A percentile compares a stretch with the other conserved stretches of the same genome.
These are phyloP conservation scores for Petrocephalus sullivani DNA, from an alignment of 2,797 vertebrate genomes.

Conservation along the genomic window DNA sequence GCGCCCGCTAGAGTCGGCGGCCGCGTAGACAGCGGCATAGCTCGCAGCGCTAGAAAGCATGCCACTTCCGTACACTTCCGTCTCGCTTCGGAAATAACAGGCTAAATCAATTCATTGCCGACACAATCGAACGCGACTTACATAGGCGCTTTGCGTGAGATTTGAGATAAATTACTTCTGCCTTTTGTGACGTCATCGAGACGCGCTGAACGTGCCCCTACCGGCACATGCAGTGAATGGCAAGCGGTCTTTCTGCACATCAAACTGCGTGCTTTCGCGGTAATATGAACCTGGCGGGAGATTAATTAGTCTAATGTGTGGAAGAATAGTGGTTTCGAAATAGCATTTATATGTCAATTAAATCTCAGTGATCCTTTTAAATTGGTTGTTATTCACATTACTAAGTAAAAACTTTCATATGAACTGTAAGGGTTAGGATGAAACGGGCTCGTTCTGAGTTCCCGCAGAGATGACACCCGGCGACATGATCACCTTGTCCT, in stretches of 20 bases:
- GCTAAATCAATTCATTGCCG: constrained; percentile 38
- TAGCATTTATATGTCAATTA: neutral
- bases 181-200: constrained; percentile 49
- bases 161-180: constrained; percentile 47
- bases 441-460: neutral
- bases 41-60: constrained; percentile 37
- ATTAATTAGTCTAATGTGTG: neutral
- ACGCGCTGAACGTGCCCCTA: constrained; percentile 15
- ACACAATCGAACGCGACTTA: constrained; percentile 21
- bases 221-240: neutral
- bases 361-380: neutral
- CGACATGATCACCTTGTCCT: neutral
- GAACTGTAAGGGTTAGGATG: neutral
- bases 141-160: fast-evolving
- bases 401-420: neutral
- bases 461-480: neutral
- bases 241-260: neutral
- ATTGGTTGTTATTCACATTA: neutral
- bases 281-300: neutral
- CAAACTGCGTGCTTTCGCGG: neutral
- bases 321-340: neutral
- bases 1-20: constrained; percentile 36
- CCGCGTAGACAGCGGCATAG: constrained; percentile 37
- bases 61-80: constrained; percentile 67
- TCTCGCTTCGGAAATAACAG: constrained; percentile 27